Evolutionary conservation across 2,888 invertebrate genomes (phyloP).

Genomic region (Ennomos erosarius): DNA sequence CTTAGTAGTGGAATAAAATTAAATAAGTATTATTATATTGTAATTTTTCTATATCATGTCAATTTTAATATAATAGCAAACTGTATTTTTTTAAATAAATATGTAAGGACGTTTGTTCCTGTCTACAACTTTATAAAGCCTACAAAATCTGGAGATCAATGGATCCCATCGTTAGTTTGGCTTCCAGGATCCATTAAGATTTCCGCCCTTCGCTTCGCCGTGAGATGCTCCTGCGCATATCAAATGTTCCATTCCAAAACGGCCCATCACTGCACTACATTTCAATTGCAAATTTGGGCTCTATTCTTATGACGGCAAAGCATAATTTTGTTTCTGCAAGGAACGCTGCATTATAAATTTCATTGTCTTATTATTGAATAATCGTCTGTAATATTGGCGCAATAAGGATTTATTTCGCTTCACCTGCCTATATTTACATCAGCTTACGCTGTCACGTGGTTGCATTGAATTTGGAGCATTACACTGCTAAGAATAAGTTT

Average conservation of each 20-base stretch:
- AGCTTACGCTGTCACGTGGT: slow-evolving; percentile 16
- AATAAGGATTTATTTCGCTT: slow-evolving; percentile 38
- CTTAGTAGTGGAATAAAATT: too few species aligned
- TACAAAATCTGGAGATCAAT: slow-evolving; percentile 66
- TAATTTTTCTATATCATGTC: too few species aligned
- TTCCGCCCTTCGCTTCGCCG: slow-evolving; percentile 77
- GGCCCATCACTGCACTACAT: slow-evolving; percentile 36
- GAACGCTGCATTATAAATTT: slow-evolving; percentile 15
- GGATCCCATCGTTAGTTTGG: slow-evolving; percentile 80
- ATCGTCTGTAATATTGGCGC: slow-evolving; percentile 33
- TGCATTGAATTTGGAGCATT: slow-evolving; percentile 2
- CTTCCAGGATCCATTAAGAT: slow-evolving; percentile 84
- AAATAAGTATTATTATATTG: too few species aligned
- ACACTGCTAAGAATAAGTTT: slow-evolving; percentile 36
- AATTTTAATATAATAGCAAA: not conserved
- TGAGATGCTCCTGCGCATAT: slow-evolving; percentile 48
- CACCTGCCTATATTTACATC: slow-evolving; percentile 28
- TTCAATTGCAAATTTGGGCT: slow-evolving; percentile 40
- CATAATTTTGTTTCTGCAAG: slow-evolving; percentile 1
- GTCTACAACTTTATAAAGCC: slow-evolving; percentile 29
- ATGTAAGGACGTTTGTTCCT: not conserved
- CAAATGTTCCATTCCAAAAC: slow-evolving; percentile 44
- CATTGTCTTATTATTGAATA: slow-evolving; percentile 31
- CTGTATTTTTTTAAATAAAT: not conserved
- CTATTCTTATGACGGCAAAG: slow-evolving; percentile 8